Base-by-base conservation (phyloP, 2,113 vertebrate genomes). In the Coregonus clupeaformis region DNA sequence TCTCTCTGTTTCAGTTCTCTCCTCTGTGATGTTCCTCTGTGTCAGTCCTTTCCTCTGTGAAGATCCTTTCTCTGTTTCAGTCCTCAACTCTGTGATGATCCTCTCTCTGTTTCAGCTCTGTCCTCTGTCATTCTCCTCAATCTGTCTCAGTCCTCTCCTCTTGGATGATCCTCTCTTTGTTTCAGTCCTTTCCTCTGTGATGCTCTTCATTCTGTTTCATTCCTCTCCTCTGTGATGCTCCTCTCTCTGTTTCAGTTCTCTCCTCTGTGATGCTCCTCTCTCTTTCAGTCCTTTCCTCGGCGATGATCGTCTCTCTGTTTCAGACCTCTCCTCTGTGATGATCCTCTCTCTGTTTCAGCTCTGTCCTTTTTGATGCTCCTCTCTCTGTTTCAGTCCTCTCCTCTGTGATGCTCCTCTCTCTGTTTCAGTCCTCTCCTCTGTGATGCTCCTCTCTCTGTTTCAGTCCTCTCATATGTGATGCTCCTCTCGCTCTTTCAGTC, bases 381-480 rank as follows among this genome's bases (percentile, higher is more conserved):
- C 6, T 36, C 1, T 6, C 32, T 36, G 49, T 52, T 16, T 52
- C 49, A 52, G 16, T 12, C 5, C 1, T 52, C 1, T 52, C 1
- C 49, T 42, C 59, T 76, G 49, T 81, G 25, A 84, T 77, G 7
- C 36, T 36, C 36, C 6, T 36, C 36, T 11, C 3, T 4, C 60
- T 69, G 72, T 77, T 88, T 49, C 9, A 49, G 47, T 49, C 14
- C 12, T 49, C 1, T 20, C 18, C 18, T 13, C 5, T 76, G 47
- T 81, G 24, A 84, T 77, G 32, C 32, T 32, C 32, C 32, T 32
- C 32, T 32, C n/a, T 60, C 55, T 69, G 72, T 77, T 88, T 49
- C 9, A 49, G 45, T 49, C 14, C 1, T 47, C 12, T 20, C 18
- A 27, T 5, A 52, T 76, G 47, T 81, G 24, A 84, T 77, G 30